A percentile compares a stretch with the other conserved stretches of the same genome.
Evolutionary conservation across 2,888 invertebrate genomes (phyloP).

Genomic region (Melinaea marsaeus): DNA sequence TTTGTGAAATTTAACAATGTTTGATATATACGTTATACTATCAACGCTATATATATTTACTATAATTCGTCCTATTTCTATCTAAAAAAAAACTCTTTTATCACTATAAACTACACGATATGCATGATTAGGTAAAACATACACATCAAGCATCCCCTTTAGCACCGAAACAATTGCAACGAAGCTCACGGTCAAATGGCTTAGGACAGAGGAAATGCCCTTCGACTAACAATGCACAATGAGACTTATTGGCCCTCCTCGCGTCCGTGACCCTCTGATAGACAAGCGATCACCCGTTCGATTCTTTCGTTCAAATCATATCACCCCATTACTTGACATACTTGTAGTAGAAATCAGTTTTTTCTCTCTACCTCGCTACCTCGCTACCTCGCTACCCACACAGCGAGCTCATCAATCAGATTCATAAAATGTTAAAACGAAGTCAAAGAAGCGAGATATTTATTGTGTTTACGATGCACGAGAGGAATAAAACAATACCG

Average conservation of each 20-base stretch:
- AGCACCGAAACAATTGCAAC: conserved; percentile 26
- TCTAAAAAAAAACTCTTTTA: too few relatives aligned
- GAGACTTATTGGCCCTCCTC: conserved; percentile 60
- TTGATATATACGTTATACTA: too few relatives aligned
- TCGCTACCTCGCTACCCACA: too few relatives aligned
- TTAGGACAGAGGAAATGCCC: conserved; percentile 65
- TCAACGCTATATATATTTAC: too few relatives aligned
- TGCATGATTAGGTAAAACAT: not conserved
- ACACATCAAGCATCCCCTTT: not conserved
- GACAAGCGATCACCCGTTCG: conserved; percentile 14
- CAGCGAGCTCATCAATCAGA: too few relatives aligned
- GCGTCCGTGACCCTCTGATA: conserved; percentile 54
- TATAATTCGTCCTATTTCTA: too few relatives aligned
- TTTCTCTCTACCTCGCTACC: too few relatives aligned
- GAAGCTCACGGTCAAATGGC: conserved; percentile 52
- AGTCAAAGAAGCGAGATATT: too few relatives aligned
- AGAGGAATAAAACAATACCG: not conserved
- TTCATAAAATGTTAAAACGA: too few relatives aligned
- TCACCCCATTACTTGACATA: not conserved
- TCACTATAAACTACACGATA: too few relatives aligned
- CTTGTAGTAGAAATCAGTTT: too few relatives aligned
- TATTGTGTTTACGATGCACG: not conserved
- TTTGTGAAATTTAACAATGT: too few relatives aligned
- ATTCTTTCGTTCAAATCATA: not conserved
- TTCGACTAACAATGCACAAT: conserved; percentile 71